phyloP scores from a whole-genome alignment of 1,140 invertebrate species.

The Aradophagus sp. region DNA sequence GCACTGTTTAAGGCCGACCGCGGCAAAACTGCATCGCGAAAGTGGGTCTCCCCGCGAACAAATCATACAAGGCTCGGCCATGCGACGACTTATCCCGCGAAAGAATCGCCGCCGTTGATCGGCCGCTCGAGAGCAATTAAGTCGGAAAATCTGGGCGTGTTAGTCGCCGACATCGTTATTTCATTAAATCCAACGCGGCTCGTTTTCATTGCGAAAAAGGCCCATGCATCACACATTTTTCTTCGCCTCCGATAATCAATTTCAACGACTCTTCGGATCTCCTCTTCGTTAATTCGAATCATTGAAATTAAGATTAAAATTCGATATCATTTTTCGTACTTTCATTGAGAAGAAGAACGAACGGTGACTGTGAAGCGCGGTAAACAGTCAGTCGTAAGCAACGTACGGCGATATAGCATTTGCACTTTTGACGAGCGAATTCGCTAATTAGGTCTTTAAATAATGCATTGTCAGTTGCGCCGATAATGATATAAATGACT shows the following conservation, averaged over 20 bases:
- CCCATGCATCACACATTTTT: constrained; percentile 15
- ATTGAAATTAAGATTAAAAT: too few species aligned
- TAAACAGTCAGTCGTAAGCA: too few species aligned
- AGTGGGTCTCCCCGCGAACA: constrained; percentile 57
- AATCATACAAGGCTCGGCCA: constrained; percentile 60
- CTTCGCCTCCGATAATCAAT: neutral
- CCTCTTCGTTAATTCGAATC: too few species aligned
- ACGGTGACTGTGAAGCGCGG: too few species aligned
- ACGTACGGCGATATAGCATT: too few species aligned
- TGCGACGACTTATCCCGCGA: constrained; percentile 47
- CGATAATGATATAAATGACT: constrained; percentile 21
- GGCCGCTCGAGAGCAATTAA: constrained; percentile 53
- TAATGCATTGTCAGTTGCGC: constrained; percentile 9
- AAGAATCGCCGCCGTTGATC: constrained; percentile 58
- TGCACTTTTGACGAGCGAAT: neutral
- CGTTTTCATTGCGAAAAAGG: constrained; percentile 6
- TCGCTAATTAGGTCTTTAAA: neutral
- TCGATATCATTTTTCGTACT: too few species aligned
- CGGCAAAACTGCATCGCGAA: constrained; percentile 63
- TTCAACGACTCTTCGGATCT: too few species aligned
- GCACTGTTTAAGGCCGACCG: constrained; percentile 45
- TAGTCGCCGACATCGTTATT: constrained; percentile 25
- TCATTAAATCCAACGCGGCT: constrained; percentile 11
- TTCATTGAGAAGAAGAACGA: too few species aligned
- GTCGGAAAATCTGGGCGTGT: constrained; percentile 26